Conservation (phyloP, 2,888 invertebrate genomes). For the Oligia fasciuncula region DNA sequence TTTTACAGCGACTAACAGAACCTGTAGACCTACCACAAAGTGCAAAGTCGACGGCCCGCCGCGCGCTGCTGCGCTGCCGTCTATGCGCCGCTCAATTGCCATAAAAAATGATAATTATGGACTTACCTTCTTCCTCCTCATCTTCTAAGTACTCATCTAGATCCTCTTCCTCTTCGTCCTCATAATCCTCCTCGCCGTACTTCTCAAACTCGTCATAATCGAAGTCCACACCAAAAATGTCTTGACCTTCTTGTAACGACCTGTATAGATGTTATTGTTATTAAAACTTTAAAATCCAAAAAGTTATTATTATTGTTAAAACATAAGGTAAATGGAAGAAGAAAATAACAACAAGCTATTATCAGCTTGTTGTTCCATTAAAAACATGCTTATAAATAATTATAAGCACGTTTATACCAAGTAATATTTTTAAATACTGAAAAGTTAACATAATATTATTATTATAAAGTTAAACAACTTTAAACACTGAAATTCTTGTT, state of each 20-base stretch:
- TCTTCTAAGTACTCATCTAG: constrained; percentile 95
- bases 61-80: no score
- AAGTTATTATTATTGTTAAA: background rate
- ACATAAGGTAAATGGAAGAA: background rate
- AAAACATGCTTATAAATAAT: background rate
- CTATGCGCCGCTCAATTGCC: no score
- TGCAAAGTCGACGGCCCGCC: no score
- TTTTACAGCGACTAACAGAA: no score
- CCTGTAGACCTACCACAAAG: no score
- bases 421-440: background rate
- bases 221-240: constrained; percentile 99
- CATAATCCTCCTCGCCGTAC: constrained; percentile 96
- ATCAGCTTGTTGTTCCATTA: no score
- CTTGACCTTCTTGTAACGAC: constrained; percentile 98
- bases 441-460: no score
- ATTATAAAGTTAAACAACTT: background rate
- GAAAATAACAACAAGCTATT: constrained; percentile 4
- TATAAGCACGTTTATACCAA: background rate
- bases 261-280: constrained; percentile 76
- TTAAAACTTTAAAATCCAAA: background rate
- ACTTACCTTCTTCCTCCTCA: constrained; percentile 91
- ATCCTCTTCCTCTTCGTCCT: constrained; percentile 94
- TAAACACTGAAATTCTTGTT: background rate
- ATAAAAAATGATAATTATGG: no score
- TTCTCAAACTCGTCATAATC: constrained; percentile 97